Percentiles rank a stretch among this genome's conserved stretches.
Conservation (phyloP, 2,797 vertebrate genomes). For the Eupleurogrammus muticus region DNA sequence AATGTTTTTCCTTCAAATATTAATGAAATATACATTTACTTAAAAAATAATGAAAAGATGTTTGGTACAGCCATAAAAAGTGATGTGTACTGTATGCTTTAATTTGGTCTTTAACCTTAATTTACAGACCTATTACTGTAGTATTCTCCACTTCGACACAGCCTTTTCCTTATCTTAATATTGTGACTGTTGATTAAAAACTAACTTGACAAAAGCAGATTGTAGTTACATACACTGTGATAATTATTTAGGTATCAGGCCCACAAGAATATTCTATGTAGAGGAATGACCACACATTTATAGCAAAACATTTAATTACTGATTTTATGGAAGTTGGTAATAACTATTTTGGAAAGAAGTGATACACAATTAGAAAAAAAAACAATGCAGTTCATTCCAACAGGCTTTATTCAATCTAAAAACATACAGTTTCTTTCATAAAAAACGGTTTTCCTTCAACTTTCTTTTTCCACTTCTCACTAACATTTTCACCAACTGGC, state of each 20-base stretch:
- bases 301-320: too few relatives aligned
- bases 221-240: too few relatives aligned
- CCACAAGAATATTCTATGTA: too few relatives aligned
- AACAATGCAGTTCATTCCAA: constrained; percentile 52
- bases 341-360: too few relatives aligned
- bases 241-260: too few relatives aligned
- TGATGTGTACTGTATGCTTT: background rate
- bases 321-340: too few relatives aligned
- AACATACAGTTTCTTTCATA: constrained; percentile 69
- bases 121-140: background rate
- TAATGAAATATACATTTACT: too few relatives aligned
- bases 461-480: constrained; percentile 19
- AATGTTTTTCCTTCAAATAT: background rate
- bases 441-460: constrained; percentile 63
- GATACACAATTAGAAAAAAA: background rate
- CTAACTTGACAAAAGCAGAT: too few relatives aligned
- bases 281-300: too few relatives aligned
- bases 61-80: background rate
- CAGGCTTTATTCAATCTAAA: constrained; percentile 74
- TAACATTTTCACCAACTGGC: constrained; percentile 44
- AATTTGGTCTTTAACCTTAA: background rate
- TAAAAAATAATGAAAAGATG: background rate
- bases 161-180: too few relatives aligned
- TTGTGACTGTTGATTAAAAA: too few relatives aligned
- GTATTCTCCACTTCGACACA: too few relatives aligned